Base-by-base conservation (phyloP, 2,888 invertebrate genomes). In the Limnephilus marmoratus region DNA sequence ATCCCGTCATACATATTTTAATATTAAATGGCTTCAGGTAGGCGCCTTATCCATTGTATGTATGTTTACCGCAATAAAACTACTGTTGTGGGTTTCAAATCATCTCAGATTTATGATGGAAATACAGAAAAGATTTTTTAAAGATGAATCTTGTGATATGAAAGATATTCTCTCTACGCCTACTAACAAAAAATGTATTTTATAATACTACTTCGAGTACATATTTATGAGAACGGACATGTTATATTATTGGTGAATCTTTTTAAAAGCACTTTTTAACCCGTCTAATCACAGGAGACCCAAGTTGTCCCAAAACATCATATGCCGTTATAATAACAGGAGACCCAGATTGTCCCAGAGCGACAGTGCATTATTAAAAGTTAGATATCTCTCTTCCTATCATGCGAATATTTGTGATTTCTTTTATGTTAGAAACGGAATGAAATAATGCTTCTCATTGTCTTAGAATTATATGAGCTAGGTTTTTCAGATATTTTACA, bases 41-140 rank as follows among this genome's bases (percentile, higher is more conserved):
- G 53, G 53, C 53, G 53, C 53, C 53, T 53, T 53, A 53, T 29
- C 53, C 31, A 87, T 13, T 86, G 86, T 45, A 49, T 11, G 31
- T 9, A 49, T 24, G 31, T 9, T 87, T 31, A 87, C 13, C 12
- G 87, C 31, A 53, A 68, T 87, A 87, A 87, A 87, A 87, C 68
- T 87, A 29, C 34, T 87, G 87, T 68, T 87, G 53, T n/a, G 29
- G 45, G n/a, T 15, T 68, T 68, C 24, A 68, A 24, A 68, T 68
- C 24, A 68, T 24, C 5, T 68, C 68, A 68, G 68, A 68, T 68
- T 68, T 24, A 68, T 68, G 24, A 24, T n/a, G 68, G 11, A 68
- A 68, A 68, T 9, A 9, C 9, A 7, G 68, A 24, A 68, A 24
- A 5, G 24, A 24, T 68, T 68, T 68, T 68, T 68, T 68, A 1